phyloP scores from a whole-genome alignment of 2,888 invertebrate species.

The Pterostichus niger region DNA sequence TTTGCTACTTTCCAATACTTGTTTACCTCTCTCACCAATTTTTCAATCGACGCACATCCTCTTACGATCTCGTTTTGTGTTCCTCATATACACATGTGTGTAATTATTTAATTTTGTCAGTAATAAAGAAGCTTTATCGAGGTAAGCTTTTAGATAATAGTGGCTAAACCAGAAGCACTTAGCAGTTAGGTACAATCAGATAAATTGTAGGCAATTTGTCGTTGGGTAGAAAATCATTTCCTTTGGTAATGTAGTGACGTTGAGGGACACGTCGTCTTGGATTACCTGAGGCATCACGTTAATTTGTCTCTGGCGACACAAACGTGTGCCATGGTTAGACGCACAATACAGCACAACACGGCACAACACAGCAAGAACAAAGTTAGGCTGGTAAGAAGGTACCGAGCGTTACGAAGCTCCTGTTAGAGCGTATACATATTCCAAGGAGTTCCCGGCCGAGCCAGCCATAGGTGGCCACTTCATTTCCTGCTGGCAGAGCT shows the following conservation, averaged over 20 bases:
- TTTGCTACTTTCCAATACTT: too few relatives aligned
- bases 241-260: background rate
- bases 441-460: slow-evolving; percentile 28
- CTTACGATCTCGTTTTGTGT: too few relatives aligned
- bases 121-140: too few relatives aligned
- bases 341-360: slow-evolving; percentile 1
- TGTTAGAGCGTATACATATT: slow-evolving; percentile 48
- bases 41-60: too few relatives aligned
- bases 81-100: background rate
- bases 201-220: slow-evolving; percentile 31
- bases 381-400: slow-evolving; percentile 8
- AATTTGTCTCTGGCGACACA: slow-evolving; percentile 49
- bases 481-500: slow-evolving; percentile 69
- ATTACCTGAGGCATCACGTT: slow-evolving; percentile 48
- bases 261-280: slow-evolving; percentile 49
- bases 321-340: slow-evolving; percentile 10
- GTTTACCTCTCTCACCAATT: too few relatives aligned
- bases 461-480: slow-evolving; percentile 68
- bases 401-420: background rate
- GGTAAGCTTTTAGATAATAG: too few relatives aligned
- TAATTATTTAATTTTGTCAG: too few relatives aligned
- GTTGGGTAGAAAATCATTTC: background rate
- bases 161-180: too few relatives aligned
- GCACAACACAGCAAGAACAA: slow-evolving; percentile 36
- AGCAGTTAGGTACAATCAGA: background rate